Evolutionary conservation across 2,888 invertebrate species (phyloP), one percentile per base, ranked within the genome.

Genomic region (Prostheceraeus crozeri): DNA sequence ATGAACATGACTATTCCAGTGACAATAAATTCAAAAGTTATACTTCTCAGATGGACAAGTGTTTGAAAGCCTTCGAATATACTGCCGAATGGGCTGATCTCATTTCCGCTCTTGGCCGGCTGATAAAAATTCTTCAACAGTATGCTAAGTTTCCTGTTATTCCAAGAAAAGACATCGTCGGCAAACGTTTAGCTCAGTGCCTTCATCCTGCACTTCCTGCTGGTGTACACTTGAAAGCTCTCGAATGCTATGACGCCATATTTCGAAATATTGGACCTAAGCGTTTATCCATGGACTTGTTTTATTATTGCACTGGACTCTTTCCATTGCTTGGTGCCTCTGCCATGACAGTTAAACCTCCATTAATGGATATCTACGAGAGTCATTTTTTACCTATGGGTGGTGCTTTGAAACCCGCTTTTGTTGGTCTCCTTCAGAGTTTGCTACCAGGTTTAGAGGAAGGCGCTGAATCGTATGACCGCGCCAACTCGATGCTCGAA

Each of bases 51-150:
- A 8, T 58, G 16, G 58, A 58, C n/a, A 58, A 35, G 33, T 21
- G 30, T 31, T 21, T 58, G 3, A 58, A 33, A 31, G 58, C 30
- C 75, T 91, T 90, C 78, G 90, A 91, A 71, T 86, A 85, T 72
- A 87, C 89, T n/a, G 86, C 86, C 68, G 89, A 90, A 81, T 90
- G 90, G 90, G 87, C 89, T 59, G 90, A 91, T 78, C 80, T 90
- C 55, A 90, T 91, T 69, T 85, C 87, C 57, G 88, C 89, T 3
- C 78, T 91, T 30, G 87, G 85, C 53, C 89, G 89, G 77, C 80
- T 90, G 31, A 87, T 87, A 75, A 89, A 89, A 82, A 89, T 87
- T 16, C 79, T 90, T 66, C 77, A 83, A 66, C 83, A 83, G 69
- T 83, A 89, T 76, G 82, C 84, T 69, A 87, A 87, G 72, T 89